Evolutionary conservation across 2,113 vertebrate species (phyloP).

Genomic region (Vulpes lagopus): DNA sequence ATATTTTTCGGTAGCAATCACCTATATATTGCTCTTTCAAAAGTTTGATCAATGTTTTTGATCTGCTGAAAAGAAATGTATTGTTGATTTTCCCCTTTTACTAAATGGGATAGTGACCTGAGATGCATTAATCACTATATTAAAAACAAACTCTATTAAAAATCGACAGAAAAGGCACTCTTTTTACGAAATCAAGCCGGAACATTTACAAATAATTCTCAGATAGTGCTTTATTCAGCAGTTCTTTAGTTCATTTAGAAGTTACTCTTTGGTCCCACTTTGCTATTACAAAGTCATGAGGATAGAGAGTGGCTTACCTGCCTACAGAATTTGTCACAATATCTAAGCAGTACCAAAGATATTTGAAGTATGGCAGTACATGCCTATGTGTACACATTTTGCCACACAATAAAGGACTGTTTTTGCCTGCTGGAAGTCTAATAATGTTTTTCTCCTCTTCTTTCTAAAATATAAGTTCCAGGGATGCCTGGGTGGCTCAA

Average conservation of each 20-base stretch:
- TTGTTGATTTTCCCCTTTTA: not conserved
- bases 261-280: not conserved
- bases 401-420: not conserved
- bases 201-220: not conserved
- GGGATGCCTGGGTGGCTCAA: too few relatives aligned
- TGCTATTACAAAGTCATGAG: not conserved
- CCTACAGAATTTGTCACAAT: not conserved
- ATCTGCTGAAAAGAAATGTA: not conserved
- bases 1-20: not conserved
- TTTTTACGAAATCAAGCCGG: not conserved
- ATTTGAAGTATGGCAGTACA: not conserved
- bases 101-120: not conserved
- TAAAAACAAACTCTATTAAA: not conserved
- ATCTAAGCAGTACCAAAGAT: not conserved
- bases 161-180: not conserved
- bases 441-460: not conserved
- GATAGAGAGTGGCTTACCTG: not conserved
- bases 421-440: not conserved
- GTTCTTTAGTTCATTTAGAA: not conserved
- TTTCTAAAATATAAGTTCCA: not conserved
- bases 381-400: not conserved
- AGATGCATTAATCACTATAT: not conserved
- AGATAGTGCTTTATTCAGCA: not conserved
- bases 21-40: not conserved
- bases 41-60: not conserved